These are phyloP conservation scores for Geopemphigus sp. DNA, from an alignment of 1,140 invertebrate species.

Conservation along the genomic window DNA sequence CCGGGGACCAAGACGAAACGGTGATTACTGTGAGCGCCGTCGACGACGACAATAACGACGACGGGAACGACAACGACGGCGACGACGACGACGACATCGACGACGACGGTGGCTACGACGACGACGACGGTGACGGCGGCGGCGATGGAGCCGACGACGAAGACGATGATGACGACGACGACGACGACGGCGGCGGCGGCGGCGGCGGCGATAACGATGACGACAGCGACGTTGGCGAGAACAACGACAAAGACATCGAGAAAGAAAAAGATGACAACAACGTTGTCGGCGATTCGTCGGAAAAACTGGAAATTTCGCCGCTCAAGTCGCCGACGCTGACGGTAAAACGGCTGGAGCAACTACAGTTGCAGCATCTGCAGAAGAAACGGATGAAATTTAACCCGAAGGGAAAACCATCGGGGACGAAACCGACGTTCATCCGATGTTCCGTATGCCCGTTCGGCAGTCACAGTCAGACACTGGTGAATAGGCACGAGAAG, in stretches of 20 bases:
- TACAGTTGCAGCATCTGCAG: background rate
- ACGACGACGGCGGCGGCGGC: background rate
- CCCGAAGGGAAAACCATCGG: background rate
- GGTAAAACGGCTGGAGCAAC: background rate
- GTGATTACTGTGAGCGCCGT: too few species aligned
- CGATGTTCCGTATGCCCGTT: slow-evolving; percentile 56
- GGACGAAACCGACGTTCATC: slow-evolving; percentile 25
- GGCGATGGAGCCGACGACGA: background rate
- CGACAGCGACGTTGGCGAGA: background rate
- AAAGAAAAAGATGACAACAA: background rate
- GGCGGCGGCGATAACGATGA: background rate
- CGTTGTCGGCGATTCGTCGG: too few species aligned
- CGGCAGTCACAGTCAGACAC: slow-evolving; percentile 54
- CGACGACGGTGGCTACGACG: background rate
- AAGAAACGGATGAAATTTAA: slow-evolving; percentile 17
- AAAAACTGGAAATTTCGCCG: background rate
- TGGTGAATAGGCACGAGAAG: slow-evolving; percentile 59
- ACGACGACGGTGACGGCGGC: too few species aligned
- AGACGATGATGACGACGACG: background rate
- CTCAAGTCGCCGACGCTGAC: background rate
- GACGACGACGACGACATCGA: background rate
- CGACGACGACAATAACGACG: background rate
- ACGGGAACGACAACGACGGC: too few species aligned
- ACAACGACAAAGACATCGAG: too few species aligned
- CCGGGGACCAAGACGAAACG: background rate